Evolutionary conservation across 2,888 invertebrate genomes (phyloP).

Genomic region (Heliothis peltigera): DNA sequence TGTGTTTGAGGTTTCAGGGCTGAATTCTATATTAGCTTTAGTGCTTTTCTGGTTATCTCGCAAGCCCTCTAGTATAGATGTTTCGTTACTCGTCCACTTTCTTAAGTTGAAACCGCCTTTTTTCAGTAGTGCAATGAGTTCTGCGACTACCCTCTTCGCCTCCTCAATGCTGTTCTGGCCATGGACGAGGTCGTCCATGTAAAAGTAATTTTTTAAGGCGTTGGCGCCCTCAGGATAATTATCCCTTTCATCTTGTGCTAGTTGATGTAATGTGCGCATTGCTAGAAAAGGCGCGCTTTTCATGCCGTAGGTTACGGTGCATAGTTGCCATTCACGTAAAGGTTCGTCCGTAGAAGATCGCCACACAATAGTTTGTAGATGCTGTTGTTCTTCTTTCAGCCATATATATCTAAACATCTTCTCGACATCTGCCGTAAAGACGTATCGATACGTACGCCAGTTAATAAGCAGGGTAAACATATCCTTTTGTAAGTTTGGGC

Average conservation of each 20-base stretch:
- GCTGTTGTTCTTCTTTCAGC: conserved; percentile 9
- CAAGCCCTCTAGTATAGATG: conserved; percentile 5
- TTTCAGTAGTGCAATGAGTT: conserved; percentile 3
- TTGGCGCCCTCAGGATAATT: background rate
- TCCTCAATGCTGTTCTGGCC: conserved; percentile 6
- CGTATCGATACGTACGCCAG: conserved; percentile 18
- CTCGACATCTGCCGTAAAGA: too few relatives aligned
- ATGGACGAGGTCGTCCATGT: conserved; percentile 15
- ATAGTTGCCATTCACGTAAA: conserved; percentile 31
- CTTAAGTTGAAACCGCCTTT: conserved; percentile 29
- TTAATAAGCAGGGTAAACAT: conserved; percentile 32
- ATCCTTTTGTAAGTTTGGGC: conserved; percentile 32
- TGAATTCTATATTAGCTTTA: conserved; percentile 3
- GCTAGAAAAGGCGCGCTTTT: conserved; percentile 36
- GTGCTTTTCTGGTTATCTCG: conserved; percentile 2
- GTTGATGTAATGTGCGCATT: conserved; percentile 33
- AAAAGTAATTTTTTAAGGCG: conserved; percentile 9
- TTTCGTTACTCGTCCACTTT: conserved; percentile 27
- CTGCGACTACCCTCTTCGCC: background rate
- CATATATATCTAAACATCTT: conserved; percentile 2
- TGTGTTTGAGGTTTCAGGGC: background rate
- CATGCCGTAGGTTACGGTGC: conserved; percentile 12
- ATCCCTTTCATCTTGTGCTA: conserved; percentile 22
- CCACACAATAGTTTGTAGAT: conserved; percentile 20
- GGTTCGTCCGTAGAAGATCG: conserved; percentile 10